Base-by-base conservation (phyloP, 2,113 vertebrate genomes). In the Heloderma charlesbogerti region DNA sequence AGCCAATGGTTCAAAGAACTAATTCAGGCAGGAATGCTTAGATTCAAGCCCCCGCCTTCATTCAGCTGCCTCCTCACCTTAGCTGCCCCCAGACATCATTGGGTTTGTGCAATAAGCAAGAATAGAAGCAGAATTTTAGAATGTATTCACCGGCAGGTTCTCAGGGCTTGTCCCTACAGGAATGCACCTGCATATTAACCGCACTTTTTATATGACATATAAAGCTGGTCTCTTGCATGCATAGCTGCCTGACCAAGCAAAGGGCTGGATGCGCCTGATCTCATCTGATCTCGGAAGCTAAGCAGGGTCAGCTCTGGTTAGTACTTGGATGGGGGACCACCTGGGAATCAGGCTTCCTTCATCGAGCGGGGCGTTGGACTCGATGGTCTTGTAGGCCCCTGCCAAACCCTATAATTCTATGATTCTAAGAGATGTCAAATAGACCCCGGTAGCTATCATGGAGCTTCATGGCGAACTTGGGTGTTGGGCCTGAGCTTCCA, bases 171-270 rank as follows among this genome's bases (percentile, higher is more conserved):
- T 63, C 67, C 51, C 54, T 83, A 34, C 88, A 89, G 88, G 88
- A 82, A 89, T 43, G 67, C 80, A 89, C 67, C 80, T 89, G 48
- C 40, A 25, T 69, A 83, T 89, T 82, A 83, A 89, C 51, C 60
- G 48, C 66, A 54, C 69, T 74, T 37, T 82, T 89, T 89, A 71
- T 89, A 37, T 72, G 88, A 74, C 69, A 57, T 72, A 88, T 66
- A 88, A 88, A 89, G 79, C 67, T 71, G 8, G 45, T 63, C 79
- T 89, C 67, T 54, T 9, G 25, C n/a, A 72, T 29, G 67, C 45
- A 83, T 20, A 15, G 29, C 37, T 84, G 60, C 20, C 37, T 69
- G 54, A 31, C 3, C 9, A 45, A n/a, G n/a, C n/a, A n/a, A n/a
- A n/a, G n/a, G n/a, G n/a, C n/a, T n/a, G n/a, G n/a, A n/a, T n/a